Evolutionary conservation across 2,888 invertebrate genomes (phyloP).

Genomic region (Tipula confusa): DNA sequence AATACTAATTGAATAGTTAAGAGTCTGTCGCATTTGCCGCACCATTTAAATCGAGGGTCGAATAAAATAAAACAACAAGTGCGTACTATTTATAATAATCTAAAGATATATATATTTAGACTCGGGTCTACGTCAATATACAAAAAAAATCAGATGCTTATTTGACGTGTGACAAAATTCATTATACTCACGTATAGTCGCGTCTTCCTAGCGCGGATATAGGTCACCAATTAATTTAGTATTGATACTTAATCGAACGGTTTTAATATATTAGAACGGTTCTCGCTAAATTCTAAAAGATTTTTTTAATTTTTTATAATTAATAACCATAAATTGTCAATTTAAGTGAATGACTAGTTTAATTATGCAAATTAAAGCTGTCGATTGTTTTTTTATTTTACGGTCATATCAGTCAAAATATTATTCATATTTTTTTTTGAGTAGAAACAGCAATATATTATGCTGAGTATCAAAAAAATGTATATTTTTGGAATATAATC

Average conservation of each 20-base stretch:
- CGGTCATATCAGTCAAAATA: slow-evolving; percentile 12
- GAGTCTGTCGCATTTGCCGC: not conserved
- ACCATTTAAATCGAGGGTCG: not conserved
- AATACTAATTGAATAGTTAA: not conserved
- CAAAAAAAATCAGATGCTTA: not conserved
- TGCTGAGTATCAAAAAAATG: not conserved
- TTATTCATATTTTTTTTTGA: not conserved
- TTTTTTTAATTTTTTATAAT: not conserved
- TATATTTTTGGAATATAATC: not conserved
- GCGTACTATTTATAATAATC: not conserved
- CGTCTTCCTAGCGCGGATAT: not conserved
- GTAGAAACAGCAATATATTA: not conserved
- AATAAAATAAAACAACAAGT: not conserved
- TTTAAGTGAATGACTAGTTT: not conserved
- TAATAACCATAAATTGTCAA: not conserved
- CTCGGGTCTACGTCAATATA: not conserved
- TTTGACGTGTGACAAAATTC: not conserved
- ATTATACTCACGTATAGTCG: not conserved
- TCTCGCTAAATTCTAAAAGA: not conserved
- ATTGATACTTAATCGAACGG: not conserved
- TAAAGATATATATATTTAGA: not conserved
- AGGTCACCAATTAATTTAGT: not conserved
- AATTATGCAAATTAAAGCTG: not conserved
- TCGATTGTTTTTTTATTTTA: not conserved
- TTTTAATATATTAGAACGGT: not conserved